Percentiles rank a stretch among this genome's conserved stretches.
Evolutionary conservation across 2,113 vertebrate genomes (phyloP).

Genomic region (Micronycteris hirsuta): DNA sequence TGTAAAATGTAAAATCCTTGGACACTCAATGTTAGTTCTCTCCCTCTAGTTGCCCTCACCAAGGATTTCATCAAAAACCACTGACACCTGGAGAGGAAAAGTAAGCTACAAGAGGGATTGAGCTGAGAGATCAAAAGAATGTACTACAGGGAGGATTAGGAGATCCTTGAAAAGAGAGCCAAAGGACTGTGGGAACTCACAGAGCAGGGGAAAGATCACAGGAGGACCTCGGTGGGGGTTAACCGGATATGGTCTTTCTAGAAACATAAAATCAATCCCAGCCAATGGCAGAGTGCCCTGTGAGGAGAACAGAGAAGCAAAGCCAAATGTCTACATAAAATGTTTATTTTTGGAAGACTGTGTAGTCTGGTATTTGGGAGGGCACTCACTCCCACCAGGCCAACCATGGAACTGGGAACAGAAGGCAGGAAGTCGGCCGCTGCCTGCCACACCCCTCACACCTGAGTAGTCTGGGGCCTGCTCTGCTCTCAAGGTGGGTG

Average conservation of each 20-base stretch:
- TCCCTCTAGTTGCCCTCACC: not conserved
- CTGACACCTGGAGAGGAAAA: not conserved
- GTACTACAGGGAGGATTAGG: not conserved
- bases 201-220: not conserved
- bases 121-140: not conserved
- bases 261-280: not conserved
- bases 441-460: not conserved
- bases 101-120: not conserved
- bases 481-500: not conserved
- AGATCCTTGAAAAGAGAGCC: not conserved
- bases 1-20: not conserved
- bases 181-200: not conserved
- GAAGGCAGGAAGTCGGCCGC: not conserved
- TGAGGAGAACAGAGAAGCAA: conserved; percentile 15
- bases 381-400: not conserved
- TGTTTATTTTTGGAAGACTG: conserved; percentile 64
- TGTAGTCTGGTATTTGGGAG: conserved; percentile 50
- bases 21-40: not conserved
- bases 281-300: not conserved
- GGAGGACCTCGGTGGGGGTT: not conserved
- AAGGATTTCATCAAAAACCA: not conserved
- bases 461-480: not conserved
- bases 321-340: conserved; percentile 46
- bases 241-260: not conserved
- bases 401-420: not conserved